Evolutionary conservation across 2,888 invertebrate species (phyloP).

Genomic region (Phaedon cochleariae): DNA sequence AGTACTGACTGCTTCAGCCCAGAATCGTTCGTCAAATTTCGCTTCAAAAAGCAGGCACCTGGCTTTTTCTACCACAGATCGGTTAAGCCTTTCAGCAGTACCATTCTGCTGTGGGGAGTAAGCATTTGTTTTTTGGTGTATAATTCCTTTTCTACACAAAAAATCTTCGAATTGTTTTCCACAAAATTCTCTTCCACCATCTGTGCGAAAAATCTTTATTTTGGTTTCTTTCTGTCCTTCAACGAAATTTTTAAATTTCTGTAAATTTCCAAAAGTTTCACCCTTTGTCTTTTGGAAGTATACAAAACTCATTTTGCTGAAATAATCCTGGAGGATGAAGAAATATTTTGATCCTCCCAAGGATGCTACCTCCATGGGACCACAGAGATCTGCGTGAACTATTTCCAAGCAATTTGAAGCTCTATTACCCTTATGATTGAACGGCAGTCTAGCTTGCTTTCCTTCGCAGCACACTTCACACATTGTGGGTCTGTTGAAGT

Average conservation of each 20-base stretch:
- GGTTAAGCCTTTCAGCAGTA: constrained; percentile 23
- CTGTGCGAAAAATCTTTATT: constrained; percentile 27
- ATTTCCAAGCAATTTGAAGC: constrained; percentile 5
- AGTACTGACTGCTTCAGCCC: constrained; percentile 33
- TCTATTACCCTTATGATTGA: constrained; percentile 21
- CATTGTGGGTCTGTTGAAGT: constrained; percentile 8
- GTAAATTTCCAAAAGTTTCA: constrained; percentile 26
- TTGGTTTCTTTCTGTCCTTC: constrained; percentile 21
- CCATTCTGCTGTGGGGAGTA: constrained; percentile 31
- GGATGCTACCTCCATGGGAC: constrained; percentile 31
- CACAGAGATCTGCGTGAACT: constrained; percentile 31
- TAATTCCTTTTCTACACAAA: constrained; percentile 29
- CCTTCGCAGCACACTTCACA: constrained; percentile 23
- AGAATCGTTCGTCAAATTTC: background rate
- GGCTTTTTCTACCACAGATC: constrained; percentile 27
- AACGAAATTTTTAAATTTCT: constrained; percentile 24
- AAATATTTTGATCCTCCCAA: constrained; percentile 32
- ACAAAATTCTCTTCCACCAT: constrained; percentile 29
- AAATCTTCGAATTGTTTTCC: constrained; percentile 24
- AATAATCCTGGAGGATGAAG: constrained; percentile 32
- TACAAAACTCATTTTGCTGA: constrained; percentile 28
- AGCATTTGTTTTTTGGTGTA: constrained; percentile 33
- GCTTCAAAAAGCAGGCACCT: constrained; percentile 28
- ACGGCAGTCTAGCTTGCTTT: constrained; percentile 18
- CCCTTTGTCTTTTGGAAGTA: constrained; percentile 34